These are phyloP conservation scores for Chanos chanos DNA, from an alignment of 2,797 vertebrate genomes.

Conservation along the genomic window DNA sequence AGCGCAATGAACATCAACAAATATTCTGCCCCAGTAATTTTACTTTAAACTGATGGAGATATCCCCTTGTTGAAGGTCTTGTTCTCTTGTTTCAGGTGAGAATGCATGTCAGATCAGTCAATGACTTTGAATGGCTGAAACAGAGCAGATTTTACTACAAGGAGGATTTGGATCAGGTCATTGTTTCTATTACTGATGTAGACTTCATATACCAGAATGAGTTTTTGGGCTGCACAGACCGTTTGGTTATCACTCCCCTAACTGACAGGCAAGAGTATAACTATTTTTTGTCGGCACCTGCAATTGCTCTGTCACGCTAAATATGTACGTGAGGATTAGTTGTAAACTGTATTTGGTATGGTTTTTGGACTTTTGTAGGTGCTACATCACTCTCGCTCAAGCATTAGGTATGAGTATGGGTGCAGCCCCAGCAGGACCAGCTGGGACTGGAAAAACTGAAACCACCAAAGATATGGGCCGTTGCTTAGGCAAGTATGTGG, in stretches of 20 bases:
- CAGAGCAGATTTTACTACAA: constrained; percentile 96
- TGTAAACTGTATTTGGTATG: too few species aligned
- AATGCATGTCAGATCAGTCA: constrained; percentile 83
- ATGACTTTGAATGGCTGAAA: constrained; percentile 96
- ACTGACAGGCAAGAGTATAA: constrained; percentile 88
- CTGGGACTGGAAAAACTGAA: constrained; percentile 95
- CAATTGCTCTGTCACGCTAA: too few species aligned
- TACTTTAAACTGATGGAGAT: not conserved
- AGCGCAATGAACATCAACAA: not conserved
- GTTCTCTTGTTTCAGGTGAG: too few species aligned
- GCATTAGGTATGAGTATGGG: constrained; percentile 99
- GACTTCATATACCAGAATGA: constrained; percentile 88
- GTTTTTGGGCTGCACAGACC: constrained; percentile 88
- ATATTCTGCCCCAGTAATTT: not conserved
- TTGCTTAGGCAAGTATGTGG: constrained; percentile 94
- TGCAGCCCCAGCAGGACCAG: constrained; percentile 91
- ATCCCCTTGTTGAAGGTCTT: too few species aligned
- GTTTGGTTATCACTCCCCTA: constrained; percentile 89
- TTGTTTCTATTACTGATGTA: constrained; percentile 90
- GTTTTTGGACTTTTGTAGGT: constrained; percentile 72
- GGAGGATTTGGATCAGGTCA: constrained; percentile 89
- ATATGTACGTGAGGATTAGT: too few species aligned
- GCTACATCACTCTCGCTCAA: constrained; percentile 95
- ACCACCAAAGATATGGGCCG: constrained; percentile 97
- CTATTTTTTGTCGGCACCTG: too few species aligned